Conservation (phyloP, 2,113 vertebrate genomes). For the Nematolebias whitei region DNA sequence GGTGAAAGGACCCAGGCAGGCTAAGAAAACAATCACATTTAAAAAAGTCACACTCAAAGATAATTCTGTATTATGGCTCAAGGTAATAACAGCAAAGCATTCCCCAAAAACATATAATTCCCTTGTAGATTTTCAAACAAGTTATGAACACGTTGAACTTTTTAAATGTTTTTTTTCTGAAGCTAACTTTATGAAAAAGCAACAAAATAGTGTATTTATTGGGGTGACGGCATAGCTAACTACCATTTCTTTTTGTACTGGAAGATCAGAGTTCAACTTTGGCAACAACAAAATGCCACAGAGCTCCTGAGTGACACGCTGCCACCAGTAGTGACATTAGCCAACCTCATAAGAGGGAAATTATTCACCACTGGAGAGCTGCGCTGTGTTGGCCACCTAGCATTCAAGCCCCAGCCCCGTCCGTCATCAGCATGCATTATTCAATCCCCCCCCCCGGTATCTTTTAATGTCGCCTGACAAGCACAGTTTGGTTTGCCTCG, state of each 20-base stretch:
- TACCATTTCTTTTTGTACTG: constrained; percentile 4
- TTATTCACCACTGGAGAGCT: constrained; percentile 65
- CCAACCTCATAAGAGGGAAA: constrained; percentile 66
- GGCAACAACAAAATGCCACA: constrained; percentile 48
- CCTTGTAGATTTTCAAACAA: neutral
- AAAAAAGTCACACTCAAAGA: neutral
- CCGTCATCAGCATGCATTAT: constrained; percentile 73
- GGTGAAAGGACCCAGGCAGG: neutral
- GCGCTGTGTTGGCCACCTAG: constrained; percentile 47
- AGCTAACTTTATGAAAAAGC: no score
- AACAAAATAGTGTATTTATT: no score
- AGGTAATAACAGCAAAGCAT: neutral
- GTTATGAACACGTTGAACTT: neutral
- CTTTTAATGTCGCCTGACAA: constrained; percentile 53
- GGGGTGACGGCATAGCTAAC: no score
- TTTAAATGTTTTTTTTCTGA: neutral
- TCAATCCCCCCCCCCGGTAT: constrained; percentile 49
- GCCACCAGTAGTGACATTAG: constrained; percentile 31
- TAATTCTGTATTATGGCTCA: neutral
- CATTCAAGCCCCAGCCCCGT: constrained; percentile 55
- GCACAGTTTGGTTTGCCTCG: constrained; percentile 45
- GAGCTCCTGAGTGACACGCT: constrained; percentile 30
- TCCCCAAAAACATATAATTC: neutral
- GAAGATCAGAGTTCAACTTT: constrained; percentile 23
- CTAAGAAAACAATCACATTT: neutral